Conservation (phyloP, 2,113 vertebrate genomes). For the Smithornis capensis region DNA sequence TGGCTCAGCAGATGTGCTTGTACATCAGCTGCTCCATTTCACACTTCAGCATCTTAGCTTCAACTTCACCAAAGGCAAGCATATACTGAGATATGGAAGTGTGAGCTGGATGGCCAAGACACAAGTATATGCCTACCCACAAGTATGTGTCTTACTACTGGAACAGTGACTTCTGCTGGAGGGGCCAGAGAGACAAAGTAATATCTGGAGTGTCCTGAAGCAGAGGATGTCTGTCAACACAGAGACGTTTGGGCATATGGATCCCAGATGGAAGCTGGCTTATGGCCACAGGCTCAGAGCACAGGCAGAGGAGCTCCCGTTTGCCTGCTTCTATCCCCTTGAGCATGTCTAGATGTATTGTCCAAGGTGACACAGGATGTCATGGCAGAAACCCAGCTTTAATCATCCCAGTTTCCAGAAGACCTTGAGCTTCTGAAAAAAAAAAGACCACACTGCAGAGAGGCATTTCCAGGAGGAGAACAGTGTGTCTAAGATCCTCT, state of each 20-base stretch:
- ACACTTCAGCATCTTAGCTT: background rate
- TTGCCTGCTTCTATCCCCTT: background rate
- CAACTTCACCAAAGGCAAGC: background rate
- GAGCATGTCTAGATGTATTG: background rate
- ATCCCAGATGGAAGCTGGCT: constrained; percentile 24
- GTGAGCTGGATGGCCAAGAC: background rate
- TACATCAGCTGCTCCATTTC: constrained; percentile 30
- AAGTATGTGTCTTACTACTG: background rate
- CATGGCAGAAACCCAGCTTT: background rate
- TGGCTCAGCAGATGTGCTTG: constrained; percentile 17
- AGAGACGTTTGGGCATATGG: background rate
- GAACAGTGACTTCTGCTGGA: background rate
- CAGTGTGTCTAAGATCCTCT: background rate
- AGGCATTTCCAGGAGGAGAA: background rate
- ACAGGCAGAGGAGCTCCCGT: background rate
- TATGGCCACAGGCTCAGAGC: background rate
- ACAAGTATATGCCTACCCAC: background rate
- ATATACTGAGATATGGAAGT: background rate
- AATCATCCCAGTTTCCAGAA: background rate
- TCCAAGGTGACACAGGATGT: background rate
- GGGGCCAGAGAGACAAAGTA: background rate
- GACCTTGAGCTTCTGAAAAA: background rate
- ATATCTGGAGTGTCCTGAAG: background rate
- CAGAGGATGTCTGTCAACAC: background rate
- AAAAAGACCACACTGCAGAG: background rate